Evolutionary conservation across 2,888 invertebrate species (phyloP).

Genomic region (Periphyllus acericola): DNA sequence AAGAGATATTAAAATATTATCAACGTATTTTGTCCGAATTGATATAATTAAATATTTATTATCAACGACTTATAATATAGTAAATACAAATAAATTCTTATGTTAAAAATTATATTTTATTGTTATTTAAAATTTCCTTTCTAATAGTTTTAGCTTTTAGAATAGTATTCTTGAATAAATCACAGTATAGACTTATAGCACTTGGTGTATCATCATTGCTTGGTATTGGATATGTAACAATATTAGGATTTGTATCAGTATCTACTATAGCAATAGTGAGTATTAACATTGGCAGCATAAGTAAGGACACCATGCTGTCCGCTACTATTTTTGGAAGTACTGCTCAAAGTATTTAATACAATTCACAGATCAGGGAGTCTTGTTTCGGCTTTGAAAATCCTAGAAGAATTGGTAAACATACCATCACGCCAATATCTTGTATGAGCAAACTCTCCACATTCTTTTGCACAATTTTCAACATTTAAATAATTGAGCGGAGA

Average conservation of each 20-base stretch:
- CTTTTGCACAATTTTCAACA: slow-evolving; percentile 88
- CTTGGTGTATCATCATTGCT: slow-evolving; percentile 94
- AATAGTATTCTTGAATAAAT: slow-evolving; percentile 90
- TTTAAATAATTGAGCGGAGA: slow-evolving; percentile 79
- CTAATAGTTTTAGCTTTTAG: slow-evolving; percentile 82
- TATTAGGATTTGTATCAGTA: slow-evolving; percentile 91
- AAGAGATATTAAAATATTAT: not conserved
- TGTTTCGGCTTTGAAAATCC: slow-evolving; percentile 84
- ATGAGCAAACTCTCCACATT: slow-evolving; percentile 92
- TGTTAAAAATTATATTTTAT: slow-evolving; percentile 1
- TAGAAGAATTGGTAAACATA: slow-evolving; percentile 85
- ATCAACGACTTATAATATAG: not conserved
- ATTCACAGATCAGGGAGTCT: slow-evolving; percentile 94
- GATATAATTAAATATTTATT: not conserved
- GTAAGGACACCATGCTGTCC: slow-evolving; percentile 80
- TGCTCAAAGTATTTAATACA: slow-evolving; percentile 86
- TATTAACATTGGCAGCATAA: slow-evolving; percentile 90
- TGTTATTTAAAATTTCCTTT: slow-evolving; percentile 69
- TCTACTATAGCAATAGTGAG: slow-evolving; percentile 91
- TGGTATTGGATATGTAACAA: slow-evolving; percentile 93
- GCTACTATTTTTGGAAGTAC: slow-evolving; percentile 71
- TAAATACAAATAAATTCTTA: slow-evolving; percentile 20
- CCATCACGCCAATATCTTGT: slow-evolving; percentile 84
- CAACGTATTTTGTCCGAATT: not conserved
- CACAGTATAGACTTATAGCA: slow-evolving; percentile 87